A percentile compares a stretch with the other conserved stretches of the same genome.
Evolutionary conservation across 2,797 vertebrate species (phyloP).

Genomic region (Phylloscopus collybita): DNA sequence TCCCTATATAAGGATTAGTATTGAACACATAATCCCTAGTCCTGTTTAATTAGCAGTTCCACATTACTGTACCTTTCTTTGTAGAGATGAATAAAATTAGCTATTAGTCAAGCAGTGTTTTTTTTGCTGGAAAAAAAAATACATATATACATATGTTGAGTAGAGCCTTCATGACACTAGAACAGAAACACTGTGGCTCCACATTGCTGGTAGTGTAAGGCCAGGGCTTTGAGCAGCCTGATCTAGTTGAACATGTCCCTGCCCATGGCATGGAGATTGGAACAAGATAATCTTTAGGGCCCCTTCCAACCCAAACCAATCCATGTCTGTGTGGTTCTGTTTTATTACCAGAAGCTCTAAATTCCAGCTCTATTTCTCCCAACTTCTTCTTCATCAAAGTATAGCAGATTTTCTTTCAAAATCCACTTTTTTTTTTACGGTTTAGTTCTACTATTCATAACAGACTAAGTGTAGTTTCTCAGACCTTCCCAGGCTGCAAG

Average conservation of each 20-base stretch:
- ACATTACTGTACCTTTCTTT: neutral
- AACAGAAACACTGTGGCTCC: neutral
- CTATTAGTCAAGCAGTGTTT: neutral
- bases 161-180: neutral
- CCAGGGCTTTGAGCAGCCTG: no score
- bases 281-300: neutral
- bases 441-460: neutral
- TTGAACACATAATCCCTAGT: neutral
- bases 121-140: neutral
- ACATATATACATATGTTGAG: neutral
- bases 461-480: neutral
- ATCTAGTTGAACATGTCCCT: neutral
- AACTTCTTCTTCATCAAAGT: neutral
- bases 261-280: fast-evolving
- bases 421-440: neutral
- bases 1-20: neutral
- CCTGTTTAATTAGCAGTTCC: neutral
- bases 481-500: neutral
- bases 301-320: neutral
- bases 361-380: neutral
- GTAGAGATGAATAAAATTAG: neutral
- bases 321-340: neutral
- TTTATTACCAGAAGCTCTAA: neutral
- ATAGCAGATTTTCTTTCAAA: neutral
- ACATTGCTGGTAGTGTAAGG: neutral